Evolutionary conservation across 2,113 vertebrate species (phyloP), one percentile per base, ranked within the genome.

Genomic region (Chaenogobius annularis): DNA sequence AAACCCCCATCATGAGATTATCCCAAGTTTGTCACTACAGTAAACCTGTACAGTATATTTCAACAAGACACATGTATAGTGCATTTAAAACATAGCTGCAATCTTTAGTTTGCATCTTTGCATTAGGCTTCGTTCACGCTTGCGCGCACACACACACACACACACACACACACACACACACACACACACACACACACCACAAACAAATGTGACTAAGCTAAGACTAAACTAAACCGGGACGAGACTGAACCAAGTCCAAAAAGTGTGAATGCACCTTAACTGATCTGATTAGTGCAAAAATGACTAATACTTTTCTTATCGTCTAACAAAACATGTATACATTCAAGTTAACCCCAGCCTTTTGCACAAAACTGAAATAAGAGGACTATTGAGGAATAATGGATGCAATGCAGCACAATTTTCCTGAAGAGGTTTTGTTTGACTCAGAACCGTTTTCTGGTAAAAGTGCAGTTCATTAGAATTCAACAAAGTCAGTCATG

Each of bases 41-140:
- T 31, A 73, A 44, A 62, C 11, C 37, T 56, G 56, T 70, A 83
- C 22, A 79, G 76, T 76, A 72, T 6, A 56, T 46, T 56, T 22
- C 35, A 11, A 11, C 31, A 19, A 62, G 59, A 62, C 7, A 62
- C 15, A 12, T 15, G 19, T 7, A 40, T 63, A 63, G 61, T 63
- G 26, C 58, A 61, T 61, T 61, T 61, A 61, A 59, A 61, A 37
- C 58, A 61, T 35, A 19, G 58, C 31, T 17, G 13, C 55, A 58
- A n/a, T 23, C 2, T 26, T 58, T 58, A 58, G 22, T 14, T 58
- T 23, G 10, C 20, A 54, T 54, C 50, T 54, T n/a, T 54, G 19
- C 8, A 10, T 10, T 19, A 54, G 50, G 50, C 50, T 54, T 19
- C 50, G n/a, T 20, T 50, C 47, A 50, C 15, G 19, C 47, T 50